These are phyloP conservation scores for Channa maculata DNA, from an alignment of 2,113 vertebrate genomes.

Conservation along the genomic window DNA sequence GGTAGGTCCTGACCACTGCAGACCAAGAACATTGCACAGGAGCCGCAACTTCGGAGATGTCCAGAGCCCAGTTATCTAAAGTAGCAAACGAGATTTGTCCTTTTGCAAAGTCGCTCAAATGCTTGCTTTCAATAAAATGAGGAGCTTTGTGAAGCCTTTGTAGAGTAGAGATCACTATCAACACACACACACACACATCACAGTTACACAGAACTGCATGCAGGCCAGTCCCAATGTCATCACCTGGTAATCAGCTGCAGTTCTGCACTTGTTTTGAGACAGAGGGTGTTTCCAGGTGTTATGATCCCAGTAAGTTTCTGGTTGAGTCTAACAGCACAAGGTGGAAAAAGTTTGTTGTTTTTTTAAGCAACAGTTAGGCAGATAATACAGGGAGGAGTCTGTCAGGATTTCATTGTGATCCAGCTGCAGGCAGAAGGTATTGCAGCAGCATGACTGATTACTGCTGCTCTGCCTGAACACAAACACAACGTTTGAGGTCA, in stretches of 20 bases:
- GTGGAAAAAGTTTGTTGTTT: neutral
- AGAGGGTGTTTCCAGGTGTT: conserved; percentile 27
- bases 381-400: conserved; percentile 18
- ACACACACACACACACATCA: conserved; percentile 2
- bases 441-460: conserved; percentile 31
- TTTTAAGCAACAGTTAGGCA: conserved; percentile 22
- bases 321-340: conserved; percentile 7
- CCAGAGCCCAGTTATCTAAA: too few relatives aligned
- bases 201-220: neutral
- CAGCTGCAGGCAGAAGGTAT: conserved; percentile 40
- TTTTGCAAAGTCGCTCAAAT: too few relatives aligned
- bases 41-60: too few relatives aligned
- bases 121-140: too few relatives aligned
- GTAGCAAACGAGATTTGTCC: too few relatives aligned
- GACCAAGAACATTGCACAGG: too few relatives aligned
- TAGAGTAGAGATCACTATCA: neutral
- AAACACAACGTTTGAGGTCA: neutral
- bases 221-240: conserved; percentile 38
- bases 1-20: too few relatives aligned
- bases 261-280: conserved; percentile 27
- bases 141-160: too few relatives aligned
- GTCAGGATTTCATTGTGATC: conserved; percentile 17
- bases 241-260: conserved; percentile 53
- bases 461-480: conserved; percentile 14
- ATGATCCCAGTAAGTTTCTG: conserved; percentile 7